Evolutionary conservation across 2,888 invertebrate genomes (phyloP).

Genomic region (Amaurobius ferox): DNA sequence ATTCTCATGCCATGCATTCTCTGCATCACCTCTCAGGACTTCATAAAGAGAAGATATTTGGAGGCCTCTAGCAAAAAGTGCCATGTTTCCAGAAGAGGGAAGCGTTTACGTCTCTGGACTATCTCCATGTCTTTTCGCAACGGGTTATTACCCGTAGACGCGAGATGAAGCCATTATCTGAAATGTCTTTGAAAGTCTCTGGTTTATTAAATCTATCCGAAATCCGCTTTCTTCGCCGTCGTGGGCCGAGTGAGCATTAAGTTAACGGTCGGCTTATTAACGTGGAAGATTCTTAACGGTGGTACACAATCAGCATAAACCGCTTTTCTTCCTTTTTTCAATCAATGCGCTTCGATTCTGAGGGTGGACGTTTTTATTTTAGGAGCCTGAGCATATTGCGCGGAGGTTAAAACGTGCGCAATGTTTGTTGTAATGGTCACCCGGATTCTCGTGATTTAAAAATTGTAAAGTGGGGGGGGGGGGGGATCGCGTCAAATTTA

Average conservation of each 20-base stretch:
- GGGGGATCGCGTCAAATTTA: too few relatives aligned
- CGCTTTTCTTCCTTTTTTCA: too few relatives aligned
- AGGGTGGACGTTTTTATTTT: too few relatives aligned
- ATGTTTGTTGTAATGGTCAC: too few relatives aligned
- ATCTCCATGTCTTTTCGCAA: conserved; percentile 18
- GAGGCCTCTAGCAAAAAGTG: not conserved
- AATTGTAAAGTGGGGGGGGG: too few relatives aligned
- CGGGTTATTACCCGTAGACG: conserved; percentile 67
- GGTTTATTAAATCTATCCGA: conserved; percentile 20
- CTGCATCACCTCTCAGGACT: not conserved
- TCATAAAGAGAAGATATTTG: not conserved
- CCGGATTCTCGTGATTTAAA: too few relatives aligned
- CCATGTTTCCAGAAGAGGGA: not conserved
- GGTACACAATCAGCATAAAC: too few relatives aligned
- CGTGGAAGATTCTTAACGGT: not conserved
- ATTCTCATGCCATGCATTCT: not conserved
- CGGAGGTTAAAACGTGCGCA: too few relatives aligned
- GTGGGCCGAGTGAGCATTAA: not conserved
- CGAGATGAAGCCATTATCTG: conserved; percentile 62
- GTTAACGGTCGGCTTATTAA: not conserved
- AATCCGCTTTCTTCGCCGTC: not conserved
- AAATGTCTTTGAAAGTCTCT: conserved; percentile 61
- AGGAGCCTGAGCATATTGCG: too few relatives aligned
- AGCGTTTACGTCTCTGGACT: not conserved
- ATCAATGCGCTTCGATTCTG: too few relatives aligned